These are phyloP conservation scores for Nibea albiflora DNA, from an alignment of 2,113 vertebrate species.

Conservation along the genomic window DNA sequence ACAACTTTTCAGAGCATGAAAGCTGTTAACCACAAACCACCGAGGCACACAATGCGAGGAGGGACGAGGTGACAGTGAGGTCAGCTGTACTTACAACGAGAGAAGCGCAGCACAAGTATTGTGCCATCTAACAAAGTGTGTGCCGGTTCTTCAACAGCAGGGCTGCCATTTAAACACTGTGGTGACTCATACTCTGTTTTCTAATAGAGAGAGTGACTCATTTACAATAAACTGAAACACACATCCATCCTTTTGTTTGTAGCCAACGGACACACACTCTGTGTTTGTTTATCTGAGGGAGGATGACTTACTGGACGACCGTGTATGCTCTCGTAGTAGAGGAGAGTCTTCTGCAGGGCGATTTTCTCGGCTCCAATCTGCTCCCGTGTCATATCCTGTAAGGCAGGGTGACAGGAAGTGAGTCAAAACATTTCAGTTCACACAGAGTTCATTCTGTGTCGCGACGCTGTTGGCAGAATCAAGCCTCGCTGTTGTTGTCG, in stretches of 20 bases:
- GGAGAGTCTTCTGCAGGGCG: conserved; percentile 93
- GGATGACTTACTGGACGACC: conserved; percentile 91
- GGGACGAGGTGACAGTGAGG: conserved; percentile 13
- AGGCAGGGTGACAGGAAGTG: conserved; percentile 30
- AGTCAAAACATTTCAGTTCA: conserved; percentile 12
- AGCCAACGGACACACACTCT: not conserved
- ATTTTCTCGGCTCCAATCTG: conserved; percentile 95
- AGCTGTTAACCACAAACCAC: conserved; percentile 12
- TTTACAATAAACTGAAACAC: not conserved
- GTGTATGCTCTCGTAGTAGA: conserved; percentile 95
- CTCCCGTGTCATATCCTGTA: conserved; percentile 96
- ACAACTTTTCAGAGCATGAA: conserved; percentile 6
- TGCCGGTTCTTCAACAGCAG: not conserved
- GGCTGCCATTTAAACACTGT: not conserved
- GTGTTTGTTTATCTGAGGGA: not conserved
- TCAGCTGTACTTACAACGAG: conserved; percentile 30
- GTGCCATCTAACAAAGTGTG: conserved; percentile 7
- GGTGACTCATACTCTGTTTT: not conserved
- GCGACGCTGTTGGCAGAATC: not conserved
- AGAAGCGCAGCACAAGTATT: too few relatives aligned
- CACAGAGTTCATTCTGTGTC: not conserved
- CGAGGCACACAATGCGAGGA: not conserved
- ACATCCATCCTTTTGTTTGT: not conserved
- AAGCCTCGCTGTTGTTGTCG: not conserved
- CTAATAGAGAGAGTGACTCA: not conserved